A percentile compares a stretch with the other conserved stretches of the same genome.
These are phyloP conservation scores for Machimus rusticus DNA, from an alignment of 2,888 invertebrate species.

Conservation along the genomic window DNA sequence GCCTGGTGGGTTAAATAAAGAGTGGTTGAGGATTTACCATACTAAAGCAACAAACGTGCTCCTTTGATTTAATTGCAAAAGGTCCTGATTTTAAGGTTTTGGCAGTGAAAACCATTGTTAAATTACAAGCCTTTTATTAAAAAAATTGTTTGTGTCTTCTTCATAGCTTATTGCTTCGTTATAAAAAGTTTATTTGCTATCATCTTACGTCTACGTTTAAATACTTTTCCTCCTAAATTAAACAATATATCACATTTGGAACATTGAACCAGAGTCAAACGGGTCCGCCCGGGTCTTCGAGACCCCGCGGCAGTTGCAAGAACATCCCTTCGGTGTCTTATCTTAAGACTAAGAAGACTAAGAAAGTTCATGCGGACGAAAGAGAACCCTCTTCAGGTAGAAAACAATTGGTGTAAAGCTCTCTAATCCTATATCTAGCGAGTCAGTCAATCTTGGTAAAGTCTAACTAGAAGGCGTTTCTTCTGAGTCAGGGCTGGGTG, in stretches of 20 bases:
- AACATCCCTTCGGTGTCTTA: background rate
- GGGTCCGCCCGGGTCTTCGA: background rate
- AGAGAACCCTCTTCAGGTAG: background rate
- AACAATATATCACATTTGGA: conserved; percentile 32
- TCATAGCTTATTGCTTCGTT: background rate
- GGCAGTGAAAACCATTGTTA: background rate
- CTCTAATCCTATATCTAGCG: background rate
- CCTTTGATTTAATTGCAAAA: background rate
- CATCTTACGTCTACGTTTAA: background rate
- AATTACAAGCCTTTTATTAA: background rate
- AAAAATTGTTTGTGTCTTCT: conserved; percentile 18
- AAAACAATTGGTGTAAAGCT: conserved; percentile 14
- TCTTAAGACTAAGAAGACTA: background rate
- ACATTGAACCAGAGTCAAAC: conserved; percentile 4
- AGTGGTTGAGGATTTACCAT: background rate
- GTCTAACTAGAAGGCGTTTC: background rate
- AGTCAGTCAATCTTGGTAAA: conserved; percentile 15
- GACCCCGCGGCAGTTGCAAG: background rate
- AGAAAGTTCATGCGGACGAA: background rate
- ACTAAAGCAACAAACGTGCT: background rate
- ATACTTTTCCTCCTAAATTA: conserved; percentile 22
- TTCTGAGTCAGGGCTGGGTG: background rate
- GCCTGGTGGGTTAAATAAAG: background rate
- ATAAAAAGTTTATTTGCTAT: conserved; percentile 12
- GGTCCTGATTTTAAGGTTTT: background rate